Base-by-base conservation (phyloP, 1,140 invertebrate species). In the Nautilus pompilius region DNA sequence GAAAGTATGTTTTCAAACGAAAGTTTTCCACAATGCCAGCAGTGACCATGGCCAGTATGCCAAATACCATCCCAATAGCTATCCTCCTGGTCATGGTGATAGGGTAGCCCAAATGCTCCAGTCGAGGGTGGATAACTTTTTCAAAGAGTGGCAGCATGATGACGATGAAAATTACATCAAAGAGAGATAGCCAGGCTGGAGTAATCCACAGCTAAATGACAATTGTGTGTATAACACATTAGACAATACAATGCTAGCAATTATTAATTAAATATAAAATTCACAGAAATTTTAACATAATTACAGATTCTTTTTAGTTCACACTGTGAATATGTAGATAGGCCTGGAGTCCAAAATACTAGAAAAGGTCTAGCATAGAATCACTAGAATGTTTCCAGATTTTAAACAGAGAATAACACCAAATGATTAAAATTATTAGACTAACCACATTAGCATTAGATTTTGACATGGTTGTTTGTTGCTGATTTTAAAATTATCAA, bases 101-200 rank as follows among this genome's bases (percentile, higher is more conserved):
- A 4, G 68, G 71, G 33, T 58, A 65, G 13, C 73, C 71, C 32
- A 49, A 56, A 15, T 63, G 48, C 15, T 70, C 72, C 66, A 80
- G 67, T 36, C 67, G 69, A 0, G 85, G 85, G 64, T 85, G 85
- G 41, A 86, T 70, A 6, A 84, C 65, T 46, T 77, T 70, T 60
- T 85, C 84, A 68, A 86, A 75, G 6, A 85, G 29, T 6, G 85
- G 85, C 1, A 85, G 72, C 2, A 85, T 56, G 8, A 85, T 74
- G 20, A 85, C 75, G 10, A 71, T 56, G 58, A 80, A 69, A 2
- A 83, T 54, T n/a, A 84, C 75, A 64, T 86, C 82, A 68, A 84
- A 84, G n/a, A 86, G 49, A 17, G 78, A 78, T 24, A 86, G 73
- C 83, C 83, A 85, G n/a, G 84, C 83, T 41, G 79, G 81, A 5